Percentiles rank a stretch among this genome's conserved stretches.
These are phyloP conservation scores for Autographa pulchrina DNA, from an alignment of 2,888 invertebrate genomes.

Conservation along the genomic window DNA sequence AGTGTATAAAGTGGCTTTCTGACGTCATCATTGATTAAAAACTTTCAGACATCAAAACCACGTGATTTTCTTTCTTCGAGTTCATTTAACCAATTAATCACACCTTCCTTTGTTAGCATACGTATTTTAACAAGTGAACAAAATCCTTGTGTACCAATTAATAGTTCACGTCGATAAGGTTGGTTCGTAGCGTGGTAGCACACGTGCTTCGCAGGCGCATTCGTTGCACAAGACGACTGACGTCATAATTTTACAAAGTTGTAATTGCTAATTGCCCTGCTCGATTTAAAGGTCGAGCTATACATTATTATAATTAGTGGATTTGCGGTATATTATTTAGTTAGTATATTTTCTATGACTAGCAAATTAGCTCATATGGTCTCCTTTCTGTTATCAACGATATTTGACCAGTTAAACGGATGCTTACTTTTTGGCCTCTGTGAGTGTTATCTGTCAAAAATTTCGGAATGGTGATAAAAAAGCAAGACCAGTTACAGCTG, in stretches of 20 bases:
- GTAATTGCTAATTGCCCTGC: slow-evolving; percentile 46
- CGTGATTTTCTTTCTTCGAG: not conserved
- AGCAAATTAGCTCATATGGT: not conserved
- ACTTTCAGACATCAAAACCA: not conserved
- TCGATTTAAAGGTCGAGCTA: slow-evolving; percentile 47
- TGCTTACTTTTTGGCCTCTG: too few species aligned
- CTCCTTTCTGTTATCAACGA: too few species aligned
- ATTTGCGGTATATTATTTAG: not conserved
- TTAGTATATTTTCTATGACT: not conserved
- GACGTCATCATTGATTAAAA: not conserved
- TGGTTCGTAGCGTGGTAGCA: slow-evolving; percentile 16
- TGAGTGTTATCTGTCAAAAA: too few species aligned
- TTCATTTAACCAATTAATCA: not conserved
- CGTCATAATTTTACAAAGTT: slow-evolving; percentile 34
- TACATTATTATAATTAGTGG: slow-evolving; percentile 6
- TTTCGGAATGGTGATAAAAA: too few species aligned
- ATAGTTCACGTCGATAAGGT: slow-evolving; percentile 32
- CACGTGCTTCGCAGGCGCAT: slow-evolving; percentile 41
- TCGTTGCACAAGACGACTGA: slow-evolving; percentile 41
- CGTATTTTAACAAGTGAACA: not conserved
- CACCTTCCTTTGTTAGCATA: not conserved
- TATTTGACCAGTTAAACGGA: too few species aligned
- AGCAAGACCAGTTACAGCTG: too few species aligned
- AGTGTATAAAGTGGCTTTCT: too few species aligned
- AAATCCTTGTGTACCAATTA: slow-evolving; percentile 40